Evolutionary conservation across 35 echinoderm and acorn worm species (phyloP), one percentile per base, ranked within the genome.

Genomic region (Holothuria glaberrima): DNA sequence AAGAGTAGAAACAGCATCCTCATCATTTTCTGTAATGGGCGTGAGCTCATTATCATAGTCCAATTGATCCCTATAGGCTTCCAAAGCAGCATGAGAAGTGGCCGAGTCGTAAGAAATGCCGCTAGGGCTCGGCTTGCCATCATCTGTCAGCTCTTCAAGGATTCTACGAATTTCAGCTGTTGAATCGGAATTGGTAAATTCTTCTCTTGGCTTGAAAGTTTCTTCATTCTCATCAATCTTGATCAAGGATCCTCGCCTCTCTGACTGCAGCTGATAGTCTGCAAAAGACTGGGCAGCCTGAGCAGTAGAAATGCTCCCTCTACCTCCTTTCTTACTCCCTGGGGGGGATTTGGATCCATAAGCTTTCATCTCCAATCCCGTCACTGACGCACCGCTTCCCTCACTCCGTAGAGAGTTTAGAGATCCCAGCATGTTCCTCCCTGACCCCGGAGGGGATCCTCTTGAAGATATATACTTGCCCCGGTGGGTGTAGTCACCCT

Each of bases 21-120:
- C 85, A 30, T 87, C 85, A 50, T 67, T 29, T 50, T 87, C 85
- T 20, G 85, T 87, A 41, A 87, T 87, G 5, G 85, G 85, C 6
- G 85, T 70, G 9, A 87, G 85, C 44, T 87, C 85, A 65, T 87
- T 87, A 62, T 87, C 85, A 44, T 87, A 87, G 18, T 87, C 85
- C 45, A 87, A n/a, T 62, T 87, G 63, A 25, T 87, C 85, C n/a
- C 85, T 87, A 65, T 87, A 87, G 21, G 85, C 85, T 41, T 87
- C 85, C 66, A 87, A 45, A 7, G 85, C 85, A 6, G 60, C 85
- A 3, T 12, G 61, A 46, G 85, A 71, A 31, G 61, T 36, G 21
- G 31, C 30, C 12, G 66, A 67, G 33, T 87, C 85, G n/a, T 87
- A 87, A 0, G 66, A 69, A 62, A 87, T 87, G 1, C 85, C 85